Conservation (phyloP, 2,797 vertebrate genomes). For the Hippoglossus hippoglossus region DNA sequence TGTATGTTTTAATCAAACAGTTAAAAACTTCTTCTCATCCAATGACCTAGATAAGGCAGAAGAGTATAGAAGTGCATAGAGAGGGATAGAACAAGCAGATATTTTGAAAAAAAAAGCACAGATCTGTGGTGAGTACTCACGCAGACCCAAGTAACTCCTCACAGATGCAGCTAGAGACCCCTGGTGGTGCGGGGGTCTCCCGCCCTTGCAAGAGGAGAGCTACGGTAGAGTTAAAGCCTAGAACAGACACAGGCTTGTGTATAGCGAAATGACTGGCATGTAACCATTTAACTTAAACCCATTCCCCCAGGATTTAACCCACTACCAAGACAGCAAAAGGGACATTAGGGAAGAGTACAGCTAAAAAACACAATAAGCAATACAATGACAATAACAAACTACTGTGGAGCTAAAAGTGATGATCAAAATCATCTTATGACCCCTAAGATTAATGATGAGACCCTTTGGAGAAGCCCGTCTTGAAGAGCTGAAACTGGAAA, state of each 20-base stretch:
- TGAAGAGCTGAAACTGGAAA: too few species aligned
- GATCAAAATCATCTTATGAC: too few species aligned
- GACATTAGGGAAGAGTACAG: background rate
- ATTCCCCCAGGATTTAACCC: constrained; percentile 38
- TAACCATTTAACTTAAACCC: constrained; percentile 57
- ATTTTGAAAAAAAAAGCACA: constrained; percentile 54
- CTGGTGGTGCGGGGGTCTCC: constrained; percentile 91
- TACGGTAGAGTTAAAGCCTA: constrained; percentile 94
- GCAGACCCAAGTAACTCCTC: constrained; percentile 97
- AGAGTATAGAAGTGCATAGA: constrained; percentile 37
- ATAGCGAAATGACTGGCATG: constrained; percentile 96
- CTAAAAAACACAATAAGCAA: background rate
- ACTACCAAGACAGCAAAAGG: constrained; percentile 4
- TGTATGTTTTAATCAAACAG: constrained; percentile 24
- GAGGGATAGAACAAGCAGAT: constrained; percentile 51
- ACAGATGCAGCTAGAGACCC: constrained; percentile 98
- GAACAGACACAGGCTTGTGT: constrained; percentile 99
- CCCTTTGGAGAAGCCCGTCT: background rate
- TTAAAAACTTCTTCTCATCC: constrained; percentile 27
- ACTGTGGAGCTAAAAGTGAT: too few species aligned
- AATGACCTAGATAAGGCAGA: constrained; percentile 49
- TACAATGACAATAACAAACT: background rate
- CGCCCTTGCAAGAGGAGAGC: constrained; percentile 95
- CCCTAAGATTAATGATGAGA: background rate
- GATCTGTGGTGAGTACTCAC: constrained; percentile 97